phyloP scores from a whole-genome alignment of 2,797 vertebrate species.

The Lagodon rhomboides region DNA sequence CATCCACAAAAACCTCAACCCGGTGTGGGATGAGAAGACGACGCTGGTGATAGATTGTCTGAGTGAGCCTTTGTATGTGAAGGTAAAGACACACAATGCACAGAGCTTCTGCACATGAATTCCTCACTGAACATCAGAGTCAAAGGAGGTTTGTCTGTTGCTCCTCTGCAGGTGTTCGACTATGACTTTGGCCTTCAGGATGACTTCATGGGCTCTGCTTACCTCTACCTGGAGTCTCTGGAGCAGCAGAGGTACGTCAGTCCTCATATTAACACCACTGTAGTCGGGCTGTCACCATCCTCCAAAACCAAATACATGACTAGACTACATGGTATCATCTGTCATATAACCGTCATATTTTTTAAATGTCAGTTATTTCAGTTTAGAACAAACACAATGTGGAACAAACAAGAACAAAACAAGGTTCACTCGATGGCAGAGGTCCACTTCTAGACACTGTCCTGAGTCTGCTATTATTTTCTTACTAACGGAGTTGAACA shows the following conservation, averaged over 20 bases:
- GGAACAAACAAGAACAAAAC: too few species aligned
- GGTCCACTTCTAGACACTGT: too few species aligned
- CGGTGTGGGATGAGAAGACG: constrained; percentile 93
- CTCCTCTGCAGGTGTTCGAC: constrained; percentile 91
- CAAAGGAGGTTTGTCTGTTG: background rate
- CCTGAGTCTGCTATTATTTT: too few species aligned
- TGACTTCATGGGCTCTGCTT: constrained; percentile 95
- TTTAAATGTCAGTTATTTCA: too few species aligned
- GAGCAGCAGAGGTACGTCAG: constrained; percentile 90
- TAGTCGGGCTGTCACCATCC: too few species aligned
- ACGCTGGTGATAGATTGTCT: constrained; percentile 86
- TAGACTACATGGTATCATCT: too few species aligned
- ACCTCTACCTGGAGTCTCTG: constrained; percentile 89
- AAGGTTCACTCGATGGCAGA: too few species aligned
- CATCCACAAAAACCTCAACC: constrained; percentile 95
- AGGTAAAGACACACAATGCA: constrained; percentile 81
- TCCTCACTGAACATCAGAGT: background rate
- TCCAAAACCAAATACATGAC: too few species aligned
- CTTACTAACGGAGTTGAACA: too few species aligned
- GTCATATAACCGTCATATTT: too few species aligned
- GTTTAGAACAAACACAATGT: too few species aligned
- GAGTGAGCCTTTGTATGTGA: constrained; percentile 90
- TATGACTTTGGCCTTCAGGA: constrained; percentile 97
- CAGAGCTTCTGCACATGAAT: background rate
- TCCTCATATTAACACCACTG: too few species aligned